Base-by-base conservation (phyloP, 2,113 vertebrate genomes). In the Castor canadensis region DNA sequence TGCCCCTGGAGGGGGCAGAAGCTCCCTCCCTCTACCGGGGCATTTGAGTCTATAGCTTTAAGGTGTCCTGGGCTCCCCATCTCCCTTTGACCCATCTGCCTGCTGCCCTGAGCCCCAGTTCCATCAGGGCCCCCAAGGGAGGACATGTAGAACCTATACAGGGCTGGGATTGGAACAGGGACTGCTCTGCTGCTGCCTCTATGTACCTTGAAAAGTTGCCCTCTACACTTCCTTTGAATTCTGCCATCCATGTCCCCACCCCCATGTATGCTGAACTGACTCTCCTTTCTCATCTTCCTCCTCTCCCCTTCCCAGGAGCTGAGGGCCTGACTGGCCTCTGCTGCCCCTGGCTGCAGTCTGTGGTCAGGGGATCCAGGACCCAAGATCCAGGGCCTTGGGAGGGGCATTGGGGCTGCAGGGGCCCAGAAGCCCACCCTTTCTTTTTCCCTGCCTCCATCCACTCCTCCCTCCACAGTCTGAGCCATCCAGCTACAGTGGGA, bases 31-130 rank as follows among this genome's bases (percentile, higher is more conserved):
- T 95, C 87, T 93, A 64, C 26, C 69, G 84, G 93, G 96, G 96
- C 94, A 92, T 92, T 96, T 94, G 96, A 98, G 95, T 98, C 96
- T 97, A 93, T 96, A 94, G 93, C 90, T 97, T 95, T 90, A 93
- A 93, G 97, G 96, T 96, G 95, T 91, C 69, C 92, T 95, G 87
- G 73, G 92, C 95, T 49, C 95, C 90, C 76, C 94, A 80, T 89
- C 82, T 93, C 85, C 93, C 73, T 96, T 87, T 72, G 93, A 92
- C 91, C 92, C 91, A 40, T 96, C 49, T 96, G 77, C 94, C 93
- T 89, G 58, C 95, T 26, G 38, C 94, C 84, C 87, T 88, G 95
- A 93, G 80, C 95, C 93, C 91, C 13, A 8, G 84, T 89, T 87
- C 77, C 96, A 75, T 93, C 93, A 87, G 71, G 82, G 62, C 75